Evolutionary conservation across 2,888 invertebrate genomes (phyloP).

Genomic region (Panorpa germanica): DNA sequence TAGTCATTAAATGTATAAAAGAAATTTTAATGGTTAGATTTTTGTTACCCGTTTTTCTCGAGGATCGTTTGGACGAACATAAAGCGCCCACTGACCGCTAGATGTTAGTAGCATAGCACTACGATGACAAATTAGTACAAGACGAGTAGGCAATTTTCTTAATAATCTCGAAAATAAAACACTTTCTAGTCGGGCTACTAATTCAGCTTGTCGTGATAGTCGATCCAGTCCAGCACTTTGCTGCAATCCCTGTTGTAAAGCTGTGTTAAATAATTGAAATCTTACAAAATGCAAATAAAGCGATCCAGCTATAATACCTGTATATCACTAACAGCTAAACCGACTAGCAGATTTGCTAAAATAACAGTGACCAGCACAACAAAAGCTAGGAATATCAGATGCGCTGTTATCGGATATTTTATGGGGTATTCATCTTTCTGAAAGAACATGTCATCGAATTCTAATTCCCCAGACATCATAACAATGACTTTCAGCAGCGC

Average conservation of each 20-base stretch:
- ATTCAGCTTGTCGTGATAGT: constrained; percentile 59
- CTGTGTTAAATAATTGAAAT: constrained; percentile 1
- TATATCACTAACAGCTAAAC: constrained; percentile 72
- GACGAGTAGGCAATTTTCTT: constrained; percentile 40
- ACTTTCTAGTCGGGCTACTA: constrained; percentile 65
- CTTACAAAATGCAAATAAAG: not conserved
- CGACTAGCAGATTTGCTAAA: constrained; percentile 64
- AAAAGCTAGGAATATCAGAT: constrained; percentile 56
- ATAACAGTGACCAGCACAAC: constrained; percentile 66
- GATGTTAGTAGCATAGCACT: constrained; percentile 60
- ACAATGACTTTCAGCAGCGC: constrained; percentile 56
- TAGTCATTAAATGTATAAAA: not conserved
- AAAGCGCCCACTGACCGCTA: constrained; percentile 49
- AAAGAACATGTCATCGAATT: constrained; percentile 71
- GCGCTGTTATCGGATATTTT: constrained; percentile 51
- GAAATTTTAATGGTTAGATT: not conserved
- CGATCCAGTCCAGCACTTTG: constrained; percentile 64
- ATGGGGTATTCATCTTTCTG: constrained; percentile 29
- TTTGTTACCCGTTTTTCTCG: constrained; percentile 32
- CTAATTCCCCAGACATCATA: constrained; percentile 79
- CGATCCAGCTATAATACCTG: constrained; percentile 29
- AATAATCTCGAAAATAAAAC: constrained; percentile 62
- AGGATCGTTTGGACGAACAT: constrained; percentile 67
- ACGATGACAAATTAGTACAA: constrained; percentile 45
- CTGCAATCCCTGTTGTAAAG: constrained; percentile 41